A percentile compares a stretch with the other conserved stretches of the same genome.
phyloP scores from a whole-genome alignment of 1,140 invertebrate species.

The Gonioctena quinquepunctata region DNA sequence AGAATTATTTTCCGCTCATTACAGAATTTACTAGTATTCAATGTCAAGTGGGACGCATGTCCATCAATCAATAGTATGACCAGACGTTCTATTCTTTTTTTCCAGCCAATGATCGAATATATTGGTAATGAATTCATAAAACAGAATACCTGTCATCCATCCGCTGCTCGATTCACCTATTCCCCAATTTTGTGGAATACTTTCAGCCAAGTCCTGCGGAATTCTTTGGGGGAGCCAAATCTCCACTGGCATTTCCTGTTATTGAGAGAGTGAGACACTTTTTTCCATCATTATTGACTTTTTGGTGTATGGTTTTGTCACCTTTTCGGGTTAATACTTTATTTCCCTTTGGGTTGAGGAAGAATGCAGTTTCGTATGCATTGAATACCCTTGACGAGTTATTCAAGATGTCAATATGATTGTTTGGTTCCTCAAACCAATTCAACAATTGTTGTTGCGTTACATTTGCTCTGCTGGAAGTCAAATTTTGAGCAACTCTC shows the following conservation, averaged over 20 bases:
- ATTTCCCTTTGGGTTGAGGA: not conserved
- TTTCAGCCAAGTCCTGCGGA: slow-evolving; percentile 30
- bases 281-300: slow-evolving; percentile 15
- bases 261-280: slow-evolving; percentile 21
- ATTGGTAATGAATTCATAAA: slow-evolving; percentile 51
- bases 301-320: not conserved
- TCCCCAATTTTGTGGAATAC: slow-evolving; percentile 41
- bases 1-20: slow-evolving; percentile 44
- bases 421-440: not conserved
- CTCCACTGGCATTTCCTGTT: slow-evolving; percentile 29
- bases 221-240: slow-evolving; percentile 37
- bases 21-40: slow-evolving; percentile 26
- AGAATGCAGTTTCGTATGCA: not conserved
- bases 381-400: not conserved
- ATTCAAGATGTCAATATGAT: not conserved
- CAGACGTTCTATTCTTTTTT: slow-evolving; percentile 39
- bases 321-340: not conserved
- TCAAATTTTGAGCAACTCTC: not conserved
- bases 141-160: slow-evolving; percentile 56
- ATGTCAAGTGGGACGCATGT: slow-evolving; percentile 40
- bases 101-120: slow-evolving; percentile 13
- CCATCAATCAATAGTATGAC: slow-evolving; percentile 55
- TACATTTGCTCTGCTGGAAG: not conserved
- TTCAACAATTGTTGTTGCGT: not conserved
- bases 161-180: slow-evolving; percentile 52